Percentiles rank a stretch among this genome's conserved stretches.
phyloP scores from a whole-genome alignment of 92 coral and sea anemone species.

The Epizoanthus scotinus region DNA sequence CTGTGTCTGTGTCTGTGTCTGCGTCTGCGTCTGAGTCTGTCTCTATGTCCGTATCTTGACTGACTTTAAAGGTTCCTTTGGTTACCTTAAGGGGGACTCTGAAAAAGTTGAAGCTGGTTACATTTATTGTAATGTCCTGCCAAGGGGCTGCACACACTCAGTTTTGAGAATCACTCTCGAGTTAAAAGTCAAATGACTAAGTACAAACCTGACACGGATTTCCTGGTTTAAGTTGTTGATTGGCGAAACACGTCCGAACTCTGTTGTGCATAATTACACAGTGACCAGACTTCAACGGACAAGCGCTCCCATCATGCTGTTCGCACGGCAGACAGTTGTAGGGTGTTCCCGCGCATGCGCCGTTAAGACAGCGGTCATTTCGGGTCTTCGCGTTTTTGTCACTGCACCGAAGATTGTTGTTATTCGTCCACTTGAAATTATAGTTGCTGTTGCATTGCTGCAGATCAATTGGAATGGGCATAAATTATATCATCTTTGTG shows the following conservation, averaged over 20 bases:
- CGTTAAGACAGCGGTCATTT: slow-evolving; percentile 78
- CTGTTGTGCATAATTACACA: slow-evolving; percentile 70
- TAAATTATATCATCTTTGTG: background rate
- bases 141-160: too few species aligned
- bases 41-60: too few species aligned
- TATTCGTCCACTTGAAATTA: slow-evolving; percentile 73
- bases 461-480: background rate
- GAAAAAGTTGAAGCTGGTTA: too few species aligned
- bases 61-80: too few species aligned
- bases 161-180: too few species aligned
- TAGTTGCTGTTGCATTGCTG: slow-evolving; percentile 94
- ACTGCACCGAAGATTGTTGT: slow-evolving; percentile 82
- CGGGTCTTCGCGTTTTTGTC: slow-evolving; percentile 75
- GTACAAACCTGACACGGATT: slow-evolving; percentile 86
- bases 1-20: too few species aligned
- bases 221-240: slow-evolving; percentile 73
- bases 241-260: slow-evolving; percentile 64
- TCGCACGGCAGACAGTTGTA: slow-evolving; percentile 87
- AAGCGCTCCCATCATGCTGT: slow-evolving; percentile 79
- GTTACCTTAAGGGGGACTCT: too few species aligned
- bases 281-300: slow-evolving; percentile 67
- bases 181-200: background rate
- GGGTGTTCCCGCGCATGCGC: slow-evolving; percentile 81
- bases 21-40: too few species aligned
- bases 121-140: too few species aligned